A percentile compares a stretch with the other conserved stretches of the same genome.
These are phyloP conservation scores for Corvus hawaiiensis DNA, from an alignment of 2,113 vertebrate genomes.

Conservation along the genomic window DNA sequence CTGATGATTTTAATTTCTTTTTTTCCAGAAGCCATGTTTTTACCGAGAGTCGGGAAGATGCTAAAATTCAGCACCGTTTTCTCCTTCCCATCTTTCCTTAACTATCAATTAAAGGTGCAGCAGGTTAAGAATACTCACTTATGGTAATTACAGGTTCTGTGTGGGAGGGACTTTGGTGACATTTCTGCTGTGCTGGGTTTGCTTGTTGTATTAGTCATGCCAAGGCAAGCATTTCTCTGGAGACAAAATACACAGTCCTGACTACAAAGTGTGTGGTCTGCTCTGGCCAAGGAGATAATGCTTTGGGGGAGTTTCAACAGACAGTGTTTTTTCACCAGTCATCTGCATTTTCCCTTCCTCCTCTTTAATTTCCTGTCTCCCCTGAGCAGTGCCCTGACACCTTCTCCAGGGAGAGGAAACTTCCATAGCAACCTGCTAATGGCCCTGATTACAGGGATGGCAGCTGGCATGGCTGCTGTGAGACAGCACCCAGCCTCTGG, in stretches of 20 bases:
- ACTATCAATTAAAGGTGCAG: background rate
- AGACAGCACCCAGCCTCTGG: background rate
- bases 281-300: background rate
- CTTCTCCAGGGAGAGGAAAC: background rate
- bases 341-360: background rate
- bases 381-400: background rate
- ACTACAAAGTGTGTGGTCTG: background rate
- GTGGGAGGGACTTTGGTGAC: background rate
- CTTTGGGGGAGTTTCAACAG: background rate
- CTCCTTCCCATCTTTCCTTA: background rate
- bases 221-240: background rate
- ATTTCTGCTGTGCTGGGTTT: slow-evolving; percentile 17
- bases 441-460: background rate
- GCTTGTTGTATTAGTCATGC: background rate
- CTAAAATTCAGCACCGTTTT: background rate
- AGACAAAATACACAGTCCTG: background rate
- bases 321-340: background rate
- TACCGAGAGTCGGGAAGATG: background rate
- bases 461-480: fast-evolving
- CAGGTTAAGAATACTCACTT: background rate
- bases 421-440: background rate
- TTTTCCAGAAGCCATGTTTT: background rate
- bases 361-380: background rate
- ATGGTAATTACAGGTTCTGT: background rate
- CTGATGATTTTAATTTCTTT: background rate